These are phyloP conservation scores for Ramphastos sulfuratus DNA, from an alignment of 2,113 vertebrate species.

Conservation along the genomic window DNA sequence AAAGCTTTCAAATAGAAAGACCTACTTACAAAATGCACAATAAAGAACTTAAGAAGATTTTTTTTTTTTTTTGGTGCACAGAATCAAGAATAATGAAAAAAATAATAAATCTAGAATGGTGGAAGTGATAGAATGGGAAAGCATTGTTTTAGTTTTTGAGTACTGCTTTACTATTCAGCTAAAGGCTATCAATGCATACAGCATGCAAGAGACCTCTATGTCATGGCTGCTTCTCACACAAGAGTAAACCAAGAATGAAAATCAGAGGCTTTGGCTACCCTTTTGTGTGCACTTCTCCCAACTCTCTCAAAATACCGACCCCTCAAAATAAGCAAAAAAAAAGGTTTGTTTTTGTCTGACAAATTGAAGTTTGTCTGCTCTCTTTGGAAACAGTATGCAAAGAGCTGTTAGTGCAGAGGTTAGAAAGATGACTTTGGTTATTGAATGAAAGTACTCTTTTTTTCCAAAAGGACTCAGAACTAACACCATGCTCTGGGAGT, in stretches of 20 bases:
- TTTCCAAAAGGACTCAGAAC: not conserved
- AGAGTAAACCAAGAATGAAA: not conserved
- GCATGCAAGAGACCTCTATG: not conserved
- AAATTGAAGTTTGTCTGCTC: not conserved
- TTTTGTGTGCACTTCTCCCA: not conserved
- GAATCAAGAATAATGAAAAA: not conserved
- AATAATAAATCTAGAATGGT: not conserved
- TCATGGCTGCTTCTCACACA: not conserved
- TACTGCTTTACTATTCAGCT: not conserved
- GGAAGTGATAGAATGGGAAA: not conserved
- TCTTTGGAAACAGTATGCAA: not conserved
- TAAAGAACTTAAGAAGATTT: not conserved
- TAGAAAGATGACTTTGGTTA: not conserved
- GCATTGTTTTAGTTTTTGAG: too few species aligned
- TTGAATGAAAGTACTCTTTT: not conserved
- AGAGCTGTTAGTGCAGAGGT: not conserved
- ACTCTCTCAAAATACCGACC: too few species aligned
- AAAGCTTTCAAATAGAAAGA: constrained; percentile 24
- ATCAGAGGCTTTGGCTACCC: not conserved
- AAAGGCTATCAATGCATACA: not conserved
- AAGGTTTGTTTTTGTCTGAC: not conserved
- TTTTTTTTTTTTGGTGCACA: not conserved
- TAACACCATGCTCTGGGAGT: not conserved
- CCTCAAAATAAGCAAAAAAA: not conserved
- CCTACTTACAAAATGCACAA: constrained; percentile 5